A percentile compares a stretch with the other conserved stretches of the same genome.
Conservation (phyloP, 2,888 invertebrate genomes). For the Eristalinus sepulchralis region DNA sequence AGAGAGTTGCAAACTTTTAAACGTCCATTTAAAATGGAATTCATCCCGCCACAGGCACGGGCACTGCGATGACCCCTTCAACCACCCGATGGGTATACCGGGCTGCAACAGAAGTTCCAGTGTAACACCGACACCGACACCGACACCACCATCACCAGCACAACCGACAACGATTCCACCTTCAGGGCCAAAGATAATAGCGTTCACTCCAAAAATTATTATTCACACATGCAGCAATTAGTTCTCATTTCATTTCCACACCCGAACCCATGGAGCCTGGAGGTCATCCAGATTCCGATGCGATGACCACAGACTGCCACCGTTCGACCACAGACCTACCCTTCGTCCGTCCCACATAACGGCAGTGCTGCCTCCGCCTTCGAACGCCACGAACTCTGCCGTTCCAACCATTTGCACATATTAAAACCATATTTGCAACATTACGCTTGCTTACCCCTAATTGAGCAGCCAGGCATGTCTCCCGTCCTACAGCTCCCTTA, state of each 20-base stretch:
- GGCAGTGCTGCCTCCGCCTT: neutral
- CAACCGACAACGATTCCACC: conserved; percentile 51
- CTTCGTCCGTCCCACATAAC: conserved; percentile 9
- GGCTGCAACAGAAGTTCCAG: conserved; percentile 33
- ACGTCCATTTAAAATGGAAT: conserved; percentile 53
- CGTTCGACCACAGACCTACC: neutral
- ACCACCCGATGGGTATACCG: too few species aligned
- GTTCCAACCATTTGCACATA: conserved; percentile 67
- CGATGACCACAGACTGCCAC: conserved; percentile 51
- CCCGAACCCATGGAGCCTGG: conserved; percentile 15
- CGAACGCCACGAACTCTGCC: conserved; percentile 21
- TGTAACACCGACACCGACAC: conserved; percentile 35
- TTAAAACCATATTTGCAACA: conserved; percentile 71
- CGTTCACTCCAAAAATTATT: conserved; percentile 65
- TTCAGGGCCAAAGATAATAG: conserved; percentile 61
- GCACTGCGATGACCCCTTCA: conserved; percentile 26
- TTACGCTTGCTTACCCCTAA: conserved; percentile 70
- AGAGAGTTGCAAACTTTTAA: conserved; percentile 53
- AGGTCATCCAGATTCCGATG: conserved; percentile 52
- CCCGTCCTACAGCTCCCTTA: conserved; percentile 8
- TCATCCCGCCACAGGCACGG: conserved; percentile 5
- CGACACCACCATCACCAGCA: neutral
- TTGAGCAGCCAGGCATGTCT: conserved; percentile 45
- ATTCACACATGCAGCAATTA: conserved; percentile 71
- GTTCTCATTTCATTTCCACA: conserved; percentile 58